Evolutionary conservation across 2,113 vertebrate species (phyloP), one percentile per base, ranked within the genome.

Genomic region (Brevimyrus niger): DNA sequence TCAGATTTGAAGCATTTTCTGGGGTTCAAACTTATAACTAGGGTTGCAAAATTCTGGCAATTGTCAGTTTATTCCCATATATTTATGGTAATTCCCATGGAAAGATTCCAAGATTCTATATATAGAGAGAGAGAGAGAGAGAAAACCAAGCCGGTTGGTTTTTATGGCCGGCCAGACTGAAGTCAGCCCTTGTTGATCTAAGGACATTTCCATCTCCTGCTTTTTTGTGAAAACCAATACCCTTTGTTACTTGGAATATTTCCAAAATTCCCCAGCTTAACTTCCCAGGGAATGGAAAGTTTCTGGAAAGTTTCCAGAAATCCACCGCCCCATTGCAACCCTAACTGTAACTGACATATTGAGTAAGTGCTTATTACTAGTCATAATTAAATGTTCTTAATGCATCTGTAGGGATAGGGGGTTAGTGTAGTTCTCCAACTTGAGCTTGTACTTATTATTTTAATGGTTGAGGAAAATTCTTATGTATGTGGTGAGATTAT

Each of bases 1-100:
- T 95, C 21, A 92, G 91, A 65, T 19, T n/a, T 8, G 17, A 21
- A 9, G 51, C 38, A 31, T 21, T 38, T 5, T 58, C 48, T 53
- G 85, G n/a, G 85, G 13, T 86, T 48, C 84, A 86, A 23, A n/a
- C 4, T 27, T 47, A 10, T 53, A n/a, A 38, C 51, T 87, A n/a
- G 23, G 21, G 55, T 61, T 61, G 55, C 7, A n/a, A 23, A 61
- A 61, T 61, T 61, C 55, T 61, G 23, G 23, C 23, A 61, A 61
- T 61, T n/a, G 21, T 61, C 55, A n/a, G 55, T 61, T 61, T 61
- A 8, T n/a, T 61, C 23, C 21, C 7, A 61, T 61, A n/a, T n/a
- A 61, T 61, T n/a, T n/a, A 8, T 61, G 55, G 23, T n/a, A n/a
- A 61, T 61, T 61, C 55, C 23, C 55, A n/a, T 61, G 55, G 55